Conservation (phyloP, 2,888 invertebrate species). For the Apamea anceps region DNA sequence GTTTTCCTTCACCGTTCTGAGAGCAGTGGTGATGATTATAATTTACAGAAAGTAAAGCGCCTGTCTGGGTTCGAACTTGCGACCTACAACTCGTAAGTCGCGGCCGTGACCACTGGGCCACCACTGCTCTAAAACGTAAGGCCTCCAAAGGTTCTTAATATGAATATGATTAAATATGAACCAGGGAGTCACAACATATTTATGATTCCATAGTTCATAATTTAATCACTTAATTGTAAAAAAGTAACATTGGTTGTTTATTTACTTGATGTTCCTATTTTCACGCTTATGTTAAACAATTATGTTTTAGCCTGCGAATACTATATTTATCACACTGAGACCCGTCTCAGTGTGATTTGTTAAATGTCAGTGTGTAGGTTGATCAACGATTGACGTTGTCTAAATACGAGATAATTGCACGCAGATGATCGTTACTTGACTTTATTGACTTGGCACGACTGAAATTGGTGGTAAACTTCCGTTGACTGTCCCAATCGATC, state of each 20-base stretch:
- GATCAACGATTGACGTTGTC: conserved; percentile 21
- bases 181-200: not conserved
- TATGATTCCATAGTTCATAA: too few relatives aligned
- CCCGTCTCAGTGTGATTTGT: not conserved
- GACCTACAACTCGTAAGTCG: too few relatives aligned
- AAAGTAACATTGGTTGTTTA: not conserved
- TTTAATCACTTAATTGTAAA: not conserved
- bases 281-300: not conserved
- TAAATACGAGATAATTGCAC: conserved; percentile 33
- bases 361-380: conserved; percentile 41
- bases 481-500: conserved; percentile 13
- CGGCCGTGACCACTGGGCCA: too few relatives aligned
- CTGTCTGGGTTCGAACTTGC: too few relatives aligned
- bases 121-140: too few relatives aligned
- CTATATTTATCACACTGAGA: not conserved
- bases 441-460: conserved; percentile 45
- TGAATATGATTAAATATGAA: not conserved
- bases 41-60: too few relatives aligned
- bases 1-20: too few relatives aligned
- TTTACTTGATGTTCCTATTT: not conserved
- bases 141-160: not conserved
- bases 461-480: conserved; percentile 42
- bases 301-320: not conserved
- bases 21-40: too few relatives aligned
- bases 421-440: conserved; percentile 17